phyloP scores from a whole-genome alignment of 2,888 invertebrate genomes.

The Polyommatus icarus region DNA sequence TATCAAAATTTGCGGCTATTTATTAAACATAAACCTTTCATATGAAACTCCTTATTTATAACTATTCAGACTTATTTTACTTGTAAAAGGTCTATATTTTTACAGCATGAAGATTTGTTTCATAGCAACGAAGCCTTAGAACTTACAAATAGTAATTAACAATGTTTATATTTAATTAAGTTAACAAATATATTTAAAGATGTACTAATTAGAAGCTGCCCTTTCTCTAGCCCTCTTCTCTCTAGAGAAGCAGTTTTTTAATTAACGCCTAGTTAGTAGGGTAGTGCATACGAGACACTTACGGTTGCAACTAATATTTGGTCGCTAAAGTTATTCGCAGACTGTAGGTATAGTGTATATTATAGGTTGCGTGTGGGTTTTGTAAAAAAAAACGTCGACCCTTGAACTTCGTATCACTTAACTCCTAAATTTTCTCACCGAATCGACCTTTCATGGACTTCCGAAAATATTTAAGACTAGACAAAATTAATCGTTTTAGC shows the following conservation, averaged over 20 bases:
- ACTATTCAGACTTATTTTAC: background rate
- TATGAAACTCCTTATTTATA: background rate
- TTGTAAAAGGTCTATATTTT: background rate
- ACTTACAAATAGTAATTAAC: background rate
- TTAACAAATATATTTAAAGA: background rate
- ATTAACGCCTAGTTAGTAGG: conserved; percentile 1
- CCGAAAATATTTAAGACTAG: too few species aligned
- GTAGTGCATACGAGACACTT: background rate
- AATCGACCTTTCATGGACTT: too few species aligned
- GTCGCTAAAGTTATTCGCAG: too few species aligned
- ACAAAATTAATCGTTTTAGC: too few species aligned
- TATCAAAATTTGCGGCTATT: background rate
- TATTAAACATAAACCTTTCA: background rate
- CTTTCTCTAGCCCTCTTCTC: background rate
- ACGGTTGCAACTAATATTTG: background rate
- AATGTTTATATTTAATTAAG: background rate
- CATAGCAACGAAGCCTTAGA: background rate
- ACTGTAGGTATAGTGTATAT: too few species aligned
- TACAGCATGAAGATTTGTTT: background rate
- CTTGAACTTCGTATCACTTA: too few species aligned
- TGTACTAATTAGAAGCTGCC: background rate
- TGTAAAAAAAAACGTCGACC: too few species aligned
- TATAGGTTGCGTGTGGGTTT: too few species aligned
- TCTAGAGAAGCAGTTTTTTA: background rate
- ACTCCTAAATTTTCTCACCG: too few species aligned